phyloP scores from a whole-genome alignment of 1,140 invertebrate species.

The Panulirus ornatus region DNA sequence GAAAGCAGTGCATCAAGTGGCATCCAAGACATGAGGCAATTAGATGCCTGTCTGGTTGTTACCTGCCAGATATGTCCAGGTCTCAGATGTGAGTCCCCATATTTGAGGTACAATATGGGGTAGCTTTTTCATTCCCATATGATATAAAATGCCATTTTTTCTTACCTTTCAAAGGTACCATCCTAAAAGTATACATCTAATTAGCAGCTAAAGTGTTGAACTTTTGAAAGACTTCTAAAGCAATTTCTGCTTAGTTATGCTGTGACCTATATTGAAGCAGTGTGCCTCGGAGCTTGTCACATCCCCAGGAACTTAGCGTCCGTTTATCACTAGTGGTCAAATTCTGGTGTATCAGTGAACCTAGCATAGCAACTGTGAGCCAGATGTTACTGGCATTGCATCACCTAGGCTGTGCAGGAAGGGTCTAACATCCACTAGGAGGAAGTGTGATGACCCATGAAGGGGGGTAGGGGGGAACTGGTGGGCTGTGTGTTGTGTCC shows the following conservation, averaged over 20 bases:
- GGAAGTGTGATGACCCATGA: background rate
- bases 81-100: background rate
- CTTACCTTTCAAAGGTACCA: conserved; percentile 40
- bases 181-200: conserved; percentile 47
- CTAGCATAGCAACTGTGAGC: conserved; percentile 20
- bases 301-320: conserved; percentile 16
- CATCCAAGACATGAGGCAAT: background rate
- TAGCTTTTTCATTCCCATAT: conserved; percentile 64
- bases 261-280: conserved; percentile 26
- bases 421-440: background rate
- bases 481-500: conserved; percentile 11
- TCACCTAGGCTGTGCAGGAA: conserved; percentile 38
- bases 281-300: conserved; percentile 40
- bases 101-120: conserved; percentile 32
- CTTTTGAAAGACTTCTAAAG: background rate
- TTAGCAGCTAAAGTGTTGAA: conserved; percentile 46
- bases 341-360: conserved; percentile 9
- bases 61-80: background rate
- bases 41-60: conserved; percentile 27
- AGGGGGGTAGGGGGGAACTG: background rate
- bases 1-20: background rate
- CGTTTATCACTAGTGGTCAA: conserved; percentile 30
- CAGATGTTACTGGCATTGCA: conserved; percentile 29
- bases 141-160: conserved; percentile 23
- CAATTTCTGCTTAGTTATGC: conserved; percentile 20